A percentile compares a stretch with the other conserved stretches of the same genome.
phyloP scores from a whole-genome alignment of 2,797 vertebrate species.

The Pelodytes ibericus region DNA sequence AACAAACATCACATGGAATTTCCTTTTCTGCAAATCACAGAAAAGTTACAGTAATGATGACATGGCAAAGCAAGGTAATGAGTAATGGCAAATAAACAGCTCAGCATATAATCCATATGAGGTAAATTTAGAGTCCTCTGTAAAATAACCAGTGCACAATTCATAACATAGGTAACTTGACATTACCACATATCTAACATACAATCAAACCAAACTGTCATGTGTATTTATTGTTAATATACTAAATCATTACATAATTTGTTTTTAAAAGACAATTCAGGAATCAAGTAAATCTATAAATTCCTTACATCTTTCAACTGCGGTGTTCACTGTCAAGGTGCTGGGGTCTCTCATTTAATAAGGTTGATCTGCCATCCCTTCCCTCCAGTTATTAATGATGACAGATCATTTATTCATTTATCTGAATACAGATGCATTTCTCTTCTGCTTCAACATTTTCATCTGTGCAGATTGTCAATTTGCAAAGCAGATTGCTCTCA shows the following conservation, averaged over 20 bases:
- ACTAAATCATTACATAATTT: constrained; percentile 60
- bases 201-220: neutral
- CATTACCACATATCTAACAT: neutral
- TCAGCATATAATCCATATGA: neutral
- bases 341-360: constrained; percentile 58
- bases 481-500: constrained; percentile 17
- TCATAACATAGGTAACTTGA: too few relatives aligned
- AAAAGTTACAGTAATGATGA: too few relatives aligned
- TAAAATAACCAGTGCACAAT: too few relatives aligned
- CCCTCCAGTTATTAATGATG: constrained; percentile 58
- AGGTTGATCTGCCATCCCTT: constrained; percentile 59
- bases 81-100: too few relatives aligned
- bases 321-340: constrained; percentile 59
- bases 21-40: too few relatives aligned
- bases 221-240: constrained; percentile 15
- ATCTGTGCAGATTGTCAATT: constrained; percentile 43
- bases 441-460: constrained; percentile 29
- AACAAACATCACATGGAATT: too few relatives aligned
- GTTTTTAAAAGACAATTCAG: constrained; percentile 66
- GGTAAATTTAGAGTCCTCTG: too few relatives aligned
- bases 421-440: constrained; percentile 60
- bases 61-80: too few relatives aligned
- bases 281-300: constrained; percentile 59
- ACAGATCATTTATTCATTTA: constrained; percentile 62
- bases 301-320: constrained; percentile 57